These are phyloP conservation scores for Gulo gulo DNA, from an alignment of 2,113 vertebrate species.

Conservation along the genomic window DNA sequence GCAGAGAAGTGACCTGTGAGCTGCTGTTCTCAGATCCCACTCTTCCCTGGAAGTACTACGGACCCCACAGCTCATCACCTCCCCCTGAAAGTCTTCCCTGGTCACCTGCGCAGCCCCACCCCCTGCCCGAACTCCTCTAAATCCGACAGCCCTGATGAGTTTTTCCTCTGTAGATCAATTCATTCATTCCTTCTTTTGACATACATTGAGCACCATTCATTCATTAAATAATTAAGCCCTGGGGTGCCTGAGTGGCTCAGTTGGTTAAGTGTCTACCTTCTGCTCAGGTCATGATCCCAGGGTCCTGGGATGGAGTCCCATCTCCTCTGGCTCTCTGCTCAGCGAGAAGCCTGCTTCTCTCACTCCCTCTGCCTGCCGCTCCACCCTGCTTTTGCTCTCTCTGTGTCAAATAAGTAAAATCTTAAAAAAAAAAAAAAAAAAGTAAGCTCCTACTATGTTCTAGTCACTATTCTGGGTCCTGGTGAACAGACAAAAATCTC, in stretches of 20 bases:
- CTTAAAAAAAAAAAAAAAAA: not conserved
- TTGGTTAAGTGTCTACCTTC: not conserved
- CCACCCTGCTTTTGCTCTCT: not conserved
- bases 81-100: not conserved
- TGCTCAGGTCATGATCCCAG: not conserved
- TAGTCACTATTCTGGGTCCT: not conserved
- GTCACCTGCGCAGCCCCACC: no score
- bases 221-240: not conserved
- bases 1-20: not conserved
- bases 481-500: not conserved
- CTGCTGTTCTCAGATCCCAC: not conserved
- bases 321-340: not conserved
- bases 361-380: not conserved
- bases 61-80: not conserved
- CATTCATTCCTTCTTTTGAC: not conserved
- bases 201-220: not conserved
- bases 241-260: not conserved
- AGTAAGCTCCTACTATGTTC: not conserved
- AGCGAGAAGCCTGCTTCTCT: not conserved
- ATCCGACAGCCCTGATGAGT: not conserved
- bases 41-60: not conserved
- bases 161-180: not conserved
- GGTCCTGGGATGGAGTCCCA: not conserved
- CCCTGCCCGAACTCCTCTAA: slow-evolving; percentile 2
- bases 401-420: not conserved